phyloP scores from a whole-genome alignment of 2,113 vertebrate species.

The Dicerorhinus sumatrensis region DNA sequence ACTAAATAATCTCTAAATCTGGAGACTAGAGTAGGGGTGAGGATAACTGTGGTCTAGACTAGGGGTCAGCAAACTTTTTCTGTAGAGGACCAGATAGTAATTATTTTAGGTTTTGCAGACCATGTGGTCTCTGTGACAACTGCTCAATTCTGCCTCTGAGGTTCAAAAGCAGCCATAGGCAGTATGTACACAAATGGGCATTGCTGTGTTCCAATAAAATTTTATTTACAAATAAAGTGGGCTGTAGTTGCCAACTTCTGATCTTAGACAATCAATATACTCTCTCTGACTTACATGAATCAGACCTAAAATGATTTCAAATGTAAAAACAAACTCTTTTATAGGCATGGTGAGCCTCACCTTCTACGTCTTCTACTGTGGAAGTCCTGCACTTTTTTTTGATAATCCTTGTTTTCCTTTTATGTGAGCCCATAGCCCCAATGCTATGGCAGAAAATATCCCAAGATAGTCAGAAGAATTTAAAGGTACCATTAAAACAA shows the following conservation, averaged over 20 bases:
- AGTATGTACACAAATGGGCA: neutral
- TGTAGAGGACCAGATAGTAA: no score
- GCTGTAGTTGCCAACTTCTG: neutral
- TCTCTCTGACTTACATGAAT: neutral
- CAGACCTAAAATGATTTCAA: neutral
- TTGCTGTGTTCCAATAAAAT: neutral
- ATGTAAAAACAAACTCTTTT: neutral
- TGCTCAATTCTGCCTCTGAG: neutral
- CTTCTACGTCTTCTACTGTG: neutral
- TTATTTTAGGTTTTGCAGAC: no score
- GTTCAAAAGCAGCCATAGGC: neutral
- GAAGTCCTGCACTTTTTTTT: neutral
- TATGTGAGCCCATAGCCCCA: neutral
- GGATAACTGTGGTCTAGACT: neutral
- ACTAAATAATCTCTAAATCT: neutral
- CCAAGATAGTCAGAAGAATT: neutral
- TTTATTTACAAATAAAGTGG: neutral
- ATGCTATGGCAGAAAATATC: neutral
- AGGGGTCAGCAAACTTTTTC: neutral
- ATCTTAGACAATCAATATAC: neutral
- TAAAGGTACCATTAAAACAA: neutral
- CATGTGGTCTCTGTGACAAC: neutral
- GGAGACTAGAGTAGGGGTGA: neutral
- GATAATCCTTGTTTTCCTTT: neutral
- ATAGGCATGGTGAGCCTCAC: neutral